Base-by-base conservation (phyloP, 1,140 invertebrate genomes). In the Orius insidiosus region DNA sequence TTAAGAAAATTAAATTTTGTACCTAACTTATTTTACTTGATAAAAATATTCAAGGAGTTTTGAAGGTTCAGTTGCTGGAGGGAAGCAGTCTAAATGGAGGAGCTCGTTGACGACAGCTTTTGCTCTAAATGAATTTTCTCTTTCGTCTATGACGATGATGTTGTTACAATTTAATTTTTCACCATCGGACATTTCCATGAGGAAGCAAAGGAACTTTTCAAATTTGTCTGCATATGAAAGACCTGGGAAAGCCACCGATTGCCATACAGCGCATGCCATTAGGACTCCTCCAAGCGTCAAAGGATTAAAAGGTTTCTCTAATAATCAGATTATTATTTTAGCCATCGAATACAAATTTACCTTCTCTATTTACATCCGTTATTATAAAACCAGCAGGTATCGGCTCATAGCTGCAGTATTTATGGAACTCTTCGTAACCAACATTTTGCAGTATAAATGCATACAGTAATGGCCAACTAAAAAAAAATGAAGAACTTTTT, bases 101-200 rank as follows among this genome's bases (percentile, higher is more conserved):
- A 80, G 72, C 52, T 75, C 79, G 56, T 76, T 78, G 10, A 68
- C 75, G 9, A 80, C 60, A 6, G 78, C 74, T 15, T 15, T 37
- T 58, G 73, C 76, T 53, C 80, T 80, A 41, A 75, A 56, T 55
- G 80, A 76, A 14, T 75, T 76, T 55, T 76, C 74, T 42, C 71
- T 56, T 55, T 80, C 76, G 0, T 74, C 78, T 8, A 66, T 59
- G 68, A 79, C 58, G 56, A 75, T 71, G 11, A 76, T 68, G 58
- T 78, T 78, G 60, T 74, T 78, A 57, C 79, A 78, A 0, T 74
- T 69, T 4, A 79, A 54, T 53, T 70, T 70, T 57, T 76, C 75
- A 30, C 67, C 68, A 4, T 74, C 76, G 38, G 66, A 61, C 64
- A 66, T 3, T 67, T 76, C 68, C 15, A 16, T 16, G 11, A 47